These are phyloP conservation scores for Brachylomia viminalis DNA, from an alignment of 2,888 invertebrate species.

Conservation along the genomic window DNA sequence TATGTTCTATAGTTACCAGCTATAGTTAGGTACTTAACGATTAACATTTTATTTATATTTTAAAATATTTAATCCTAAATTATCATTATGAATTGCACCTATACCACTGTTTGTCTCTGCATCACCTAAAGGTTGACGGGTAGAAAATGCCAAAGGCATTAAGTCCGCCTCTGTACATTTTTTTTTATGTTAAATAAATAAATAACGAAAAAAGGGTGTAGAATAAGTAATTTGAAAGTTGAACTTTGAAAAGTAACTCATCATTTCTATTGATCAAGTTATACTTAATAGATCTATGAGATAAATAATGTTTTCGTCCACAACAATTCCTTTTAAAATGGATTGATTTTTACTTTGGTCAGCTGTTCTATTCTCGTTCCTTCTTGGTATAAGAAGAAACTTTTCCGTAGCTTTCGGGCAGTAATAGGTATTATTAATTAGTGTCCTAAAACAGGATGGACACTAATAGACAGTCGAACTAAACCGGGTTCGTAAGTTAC, in stretches of 20 bases:
- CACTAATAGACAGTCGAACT: neutral
- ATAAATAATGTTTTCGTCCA: neutral
- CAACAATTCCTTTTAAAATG: neutral
- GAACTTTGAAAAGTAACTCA: neutral
- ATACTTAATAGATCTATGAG: neutral
- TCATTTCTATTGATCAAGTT: neutral
- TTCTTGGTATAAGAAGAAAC: neutral
- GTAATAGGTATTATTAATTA: neutral
- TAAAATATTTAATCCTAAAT: too few relatives aligned
- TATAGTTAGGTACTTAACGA: too few relatives aligned
- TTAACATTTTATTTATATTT: too few relatives aligned
- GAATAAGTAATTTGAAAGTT: neutral
- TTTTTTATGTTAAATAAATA: too few relatives aligned
- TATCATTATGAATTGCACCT: too few relatives aligned
- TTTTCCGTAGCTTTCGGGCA: neutral
- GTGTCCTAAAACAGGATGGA: neutral
- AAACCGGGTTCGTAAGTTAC: conserved; percentile 6
- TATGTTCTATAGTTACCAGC: neutral
- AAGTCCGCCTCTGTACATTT: too few relatives aligned
- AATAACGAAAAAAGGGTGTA: neutral
- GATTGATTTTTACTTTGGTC: neutral
- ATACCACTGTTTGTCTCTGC: too few relatives aligned
- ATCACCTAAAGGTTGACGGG: too few relatives aligned
- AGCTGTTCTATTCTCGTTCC: neutral
- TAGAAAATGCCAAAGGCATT: too few relatives aligned